A percentile compares a stretch with the other conserved stretches of the same genome.
phyloP scores from a whole-genome alignment of 2,113 vertebrate genomes.

The Bolborhynchus lineola region DNA sequence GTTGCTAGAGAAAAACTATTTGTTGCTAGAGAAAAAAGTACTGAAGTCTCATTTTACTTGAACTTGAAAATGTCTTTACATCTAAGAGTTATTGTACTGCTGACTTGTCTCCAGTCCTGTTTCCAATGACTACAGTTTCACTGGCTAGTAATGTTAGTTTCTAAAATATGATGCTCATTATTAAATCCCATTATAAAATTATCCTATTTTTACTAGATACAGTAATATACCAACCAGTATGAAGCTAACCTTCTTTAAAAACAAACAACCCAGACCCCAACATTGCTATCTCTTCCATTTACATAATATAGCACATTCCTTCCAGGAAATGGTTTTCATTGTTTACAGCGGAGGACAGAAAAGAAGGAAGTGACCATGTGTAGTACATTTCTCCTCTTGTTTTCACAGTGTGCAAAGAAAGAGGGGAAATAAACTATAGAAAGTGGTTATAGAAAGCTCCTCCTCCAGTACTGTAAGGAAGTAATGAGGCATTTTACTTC shows the following conservation, averaged over 20 bases:
- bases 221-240: background rate
- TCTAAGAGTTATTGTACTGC: background rate
- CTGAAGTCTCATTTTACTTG: background rate
- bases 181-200: background rate
- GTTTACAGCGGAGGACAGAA: conserved; percentile 26
- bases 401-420: background rate
- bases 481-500: background rate
- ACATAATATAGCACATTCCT: background rate
- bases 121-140: background rate
- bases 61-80: background rate
- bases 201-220: background rate
- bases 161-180: background rate
- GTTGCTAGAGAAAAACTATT: background rate
- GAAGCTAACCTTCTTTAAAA: background rate
- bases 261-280: background rate
- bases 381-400: background rate
- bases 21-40: background rate
- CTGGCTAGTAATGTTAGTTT: background rate
- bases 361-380: conserved; percentile 18
- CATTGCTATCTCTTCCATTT: background rate
- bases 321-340: conserved; percentile 52
- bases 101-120: background rate
- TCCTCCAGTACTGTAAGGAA: background rate
- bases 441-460: background rate
- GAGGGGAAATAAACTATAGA: background rate